Percentiles rank a stretch among this genome's conserved stretches.
These are phyloP conservation scores for Hippocampus abdominalis DNA, from an alignment of 2,113 vertebrate species.

Conservation along the genomic window DNA sequence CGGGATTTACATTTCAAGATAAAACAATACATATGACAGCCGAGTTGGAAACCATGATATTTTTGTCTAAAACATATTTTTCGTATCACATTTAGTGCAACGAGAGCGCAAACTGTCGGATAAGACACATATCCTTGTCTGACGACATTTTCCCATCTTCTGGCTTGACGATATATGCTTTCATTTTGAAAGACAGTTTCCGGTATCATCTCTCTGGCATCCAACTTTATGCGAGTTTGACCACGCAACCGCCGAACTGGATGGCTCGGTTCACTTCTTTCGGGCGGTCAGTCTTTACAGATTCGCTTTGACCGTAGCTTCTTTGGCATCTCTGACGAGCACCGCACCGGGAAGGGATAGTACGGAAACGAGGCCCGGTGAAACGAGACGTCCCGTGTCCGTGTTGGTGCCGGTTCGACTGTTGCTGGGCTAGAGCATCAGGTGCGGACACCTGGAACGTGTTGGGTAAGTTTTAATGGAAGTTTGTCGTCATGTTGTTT, in stretches of 20 bases:
- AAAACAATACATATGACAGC: not conserved
- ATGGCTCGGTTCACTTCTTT: not conserved
- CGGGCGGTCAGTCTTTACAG: not conserved
- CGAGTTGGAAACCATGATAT: not conserved
- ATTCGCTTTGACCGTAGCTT: not conserved
- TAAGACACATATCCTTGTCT: not conserved
- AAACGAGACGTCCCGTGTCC: not conserved
- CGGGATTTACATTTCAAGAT: not conserved
- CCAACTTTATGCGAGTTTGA: not conserved
- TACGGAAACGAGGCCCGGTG: not conserved
- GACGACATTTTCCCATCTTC: not conserved
- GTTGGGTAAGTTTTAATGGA: not conserved
- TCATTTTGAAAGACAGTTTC: not conserved
- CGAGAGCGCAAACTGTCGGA: too few species aligned
- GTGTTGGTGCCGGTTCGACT: not conserved
- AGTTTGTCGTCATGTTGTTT: not conserved
- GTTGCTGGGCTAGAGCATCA: not conserved
- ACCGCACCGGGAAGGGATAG: not conserved
- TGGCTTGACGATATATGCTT: not conserved
- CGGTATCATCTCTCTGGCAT: not conserved
- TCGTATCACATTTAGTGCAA: not conserved
- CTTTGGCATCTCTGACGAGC: not conserved
- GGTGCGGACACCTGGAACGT: slow-evolving; percentile 5
- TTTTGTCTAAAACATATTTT: not conserved
- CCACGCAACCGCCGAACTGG: not conserved